Base-by-base conservation (phyloP, 2,888 invertebrate genomes). In the Cremastinae sp. region DNA sequence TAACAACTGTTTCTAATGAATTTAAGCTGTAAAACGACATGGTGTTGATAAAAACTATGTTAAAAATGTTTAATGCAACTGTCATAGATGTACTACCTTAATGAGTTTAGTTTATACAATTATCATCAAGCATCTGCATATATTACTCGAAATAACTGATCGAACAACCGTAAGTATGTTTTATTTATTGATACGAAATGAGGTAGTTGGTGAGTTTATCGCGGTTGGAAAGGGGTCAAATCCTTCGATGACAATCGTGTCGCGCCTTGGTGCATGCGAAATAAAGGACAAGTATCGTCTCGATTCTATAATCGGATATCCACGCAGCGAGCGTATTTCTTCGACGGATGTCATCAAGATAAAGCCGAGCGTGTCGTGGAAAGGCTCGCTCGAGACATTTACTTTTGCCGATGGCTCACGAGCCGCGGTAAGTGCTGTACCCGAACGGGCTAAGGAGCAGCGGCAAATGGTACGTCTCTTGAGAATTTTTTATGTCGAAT, bases 361-460 rank as follows among this genome's bases (percentile, higher is more conserved):
- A 69, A 59, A 18, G 28, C 16, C 2, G 28, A 16, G 18, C n/a
- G 20, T 14, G 5, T 28, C 28, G 28, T 28, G 5, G 2, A 28
- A 38, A 41, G 7, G 22, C 14, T 51, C 22, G 4, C 16, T 47
- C 22, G 36, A 22, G 12, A 41, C 58, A 64, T 64, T 72, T 72
- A 64, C 72, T 43, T 71, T 56, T 22, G 2, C 47, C 12, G 22
- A 34, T 38, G 28, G 49, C 43, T 91, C 89, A 93, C 79, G 93
- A 92, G 62, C 95, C 95, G 82, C 94, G 91, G 86, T 95, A 95
- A 0, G 95, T 95, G 0, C 94, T 92, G 86, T 94, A 96, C 8
- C 95, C 94, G 88, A 91, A 95, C 0, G 95, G 95, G 83, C 92
- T 94, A 22, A 95, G 88, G 14, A 95, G 90, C 53, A 96, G 87